phyloP scores from a whole-genome alignment of 37 sponge, comb jelly and placozoan species.

The Spongilla lacustris region DNA sequence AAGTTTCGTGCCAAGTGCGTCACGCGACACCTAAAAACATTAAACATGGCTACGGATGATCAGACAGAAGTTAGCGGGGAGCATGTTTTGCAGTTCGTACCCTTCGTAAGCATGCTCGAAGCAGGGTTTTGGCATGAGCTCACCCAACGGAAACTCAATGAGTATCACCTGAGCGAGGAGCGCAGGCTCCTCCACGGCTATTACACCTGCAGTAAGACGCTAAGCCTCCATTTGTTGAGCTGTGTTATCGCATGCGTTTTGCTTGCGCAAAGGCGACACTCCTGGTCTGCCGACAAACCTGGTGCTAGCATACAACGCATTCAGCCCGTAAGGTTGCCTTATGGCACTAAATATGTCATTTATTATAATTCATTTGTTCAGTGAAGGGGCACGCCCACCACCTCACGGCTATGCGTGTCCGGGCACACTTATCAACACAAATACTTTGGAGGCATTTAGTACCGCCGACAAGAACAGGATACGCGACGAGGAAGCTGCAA shows the following conservation, averaged over 20 bases:
- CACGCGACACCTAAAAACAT: too few species aligned
- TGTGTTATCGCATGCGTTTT: neutral
- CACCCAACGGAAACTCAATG: conserved; percentile 81
- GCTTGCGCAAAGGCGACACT: conserved; percentile 28
- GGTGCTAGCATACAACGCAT: conserved; percentile 70
- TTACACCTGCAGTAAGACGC: conserved; percentile 81
- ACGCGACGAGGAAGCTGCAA: conserved; percentile 45
- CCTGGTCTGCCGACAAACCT: conserved; percentile 64
- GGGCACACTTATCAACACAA: conserved; percentile 80
- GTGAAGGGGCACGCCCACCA: neutral
- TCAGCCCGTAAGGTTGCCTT: conserved; percentile 43
- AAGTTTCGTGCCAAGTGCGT: too few species aligned
- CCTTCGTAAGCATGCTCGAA: conserved; percentile 88
- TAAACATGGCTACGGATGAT: neutral
- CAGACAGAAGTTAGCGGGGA: neutral
- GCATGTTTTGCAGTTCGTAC: conserved; percentile 79
- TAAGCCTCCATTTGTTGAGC: too few species aligned
- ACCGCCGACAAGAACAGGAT: conserved; percentile 66
- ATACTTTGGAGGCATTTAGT: conserved; percentile 93
- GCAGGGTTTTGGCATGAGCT: conserved; percentile 95
- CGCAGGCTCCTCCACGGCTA: conserved; percentile 60
- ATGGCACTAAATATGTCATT: too few species aligned
- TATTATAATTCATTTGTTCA: neutral
- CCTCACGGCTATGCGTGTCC: conserved; percentile 36
- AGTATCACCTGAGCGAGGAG: conserved; percentile 82